Conservation (phyloP, 92 coral and sea anemone species). For the Zoanthus solanderi region DNA sequence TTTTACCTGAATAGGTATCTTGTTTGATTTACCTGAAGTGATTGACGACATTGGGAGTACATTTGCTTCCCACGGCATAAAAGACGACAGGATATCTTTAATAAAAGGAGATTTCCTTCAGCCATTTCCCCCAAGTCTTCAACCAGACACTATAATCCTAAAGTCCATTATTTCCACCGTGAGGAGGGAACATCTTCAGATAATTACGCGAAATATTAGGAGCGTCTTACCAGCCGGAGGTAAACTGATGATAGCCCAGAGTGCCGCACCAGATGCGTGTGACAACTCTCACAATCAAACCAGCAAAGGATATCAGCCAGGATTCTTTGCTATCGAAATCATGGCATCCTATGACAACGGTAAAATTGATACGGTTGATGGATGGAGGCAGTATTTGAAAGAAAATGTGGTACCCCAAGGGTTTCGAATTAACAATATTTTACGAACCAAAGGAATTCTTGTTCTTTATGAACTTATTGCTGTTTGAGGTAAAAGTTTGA, state of each 20-base stretch:
- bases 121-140: constrained; percentile 8
- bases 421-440: constrained; percentile 17
- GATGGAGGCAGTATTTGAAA: constrained; percentile 16
- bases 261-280: constrained; percentile 30
- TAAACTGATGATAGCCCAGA: not conserved
- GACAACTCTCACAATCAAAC: constrained; percentile 23
- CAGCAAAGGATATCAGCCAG: constrained; percentile 18
- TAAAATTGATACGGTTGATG: constrained; percentile 14
- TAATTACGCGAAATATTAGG: constrained; percentile 2
- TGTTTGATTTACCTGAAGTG: constrained; percentile 22
- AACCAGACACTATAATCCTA: constrained; percentile 7
- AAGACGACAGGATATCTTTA: constrained; percentile 16
- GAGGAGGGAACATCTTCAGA: not conserved
- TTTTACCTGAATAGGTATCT: not conserved
- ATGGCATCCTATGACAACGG: constrained; percentile 20
- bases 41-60: constrained; percentile 18
- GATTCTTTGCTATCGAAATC: constrained; percentile 7
- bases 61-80: not conserved
- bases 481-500: not conserved
- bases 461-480: constrained; percentile 29
- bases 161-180: constrained; percentile 29
- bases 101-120: constrained; percentile 32
- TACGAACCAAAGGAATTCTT: constrained; percentile 21
- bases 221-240: not conserved
- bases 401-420: constrained; percentile 14